Evolutionary conservation across 2,888 invertebrate species (phyloP), one percentile per base, ranked within the genome.

Genomic region (Zele albiditarsus): DNA sequence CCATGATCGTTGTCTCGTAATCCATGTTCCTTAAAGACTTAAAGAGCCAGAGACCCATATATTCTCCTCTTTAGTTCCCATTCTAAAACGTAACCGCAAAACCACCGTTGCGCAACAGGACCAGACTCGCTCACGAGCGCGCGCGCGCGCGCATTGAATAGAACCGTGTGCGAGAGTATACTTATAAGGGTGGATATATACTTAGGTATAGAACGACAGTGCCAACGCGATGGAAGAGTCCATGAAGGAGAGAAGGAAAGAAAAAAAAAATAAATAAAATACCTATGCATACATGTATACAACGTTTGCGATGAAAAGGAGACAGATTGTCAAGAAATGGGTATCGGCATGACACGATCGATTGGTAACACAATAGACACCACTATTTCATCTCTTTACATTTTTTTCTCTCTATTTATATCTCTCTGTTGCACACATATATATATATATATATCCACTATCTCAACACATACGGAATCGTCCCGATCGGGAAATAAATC

Each of bases 341-440:
- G 79, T 83, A 86, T 86, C 86, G 83, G 80, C 82, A 85, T 86
- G 86, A 86, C 85, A 82, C 85, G 86, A 88, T 88, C 88, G 84
- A 84, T 85, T 82, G 80, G 72, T 74, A 10, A 80, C 78, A 86
- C 84, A 86, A 87, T 84, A 76, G 79, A 80, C 79, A 76, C 70
- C 33, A 74, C 33, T 42, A 38, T 63, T 63, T 31, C 23, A 60
- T 69, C 27, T 66, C 27, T 63, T 66, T 72, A n/a, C 62, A 27
- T 46, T 71, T 42, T 62, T 16, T 42, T 71, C 28, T 49, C 16
- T 70, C 27, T 27, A 28, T 46, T 66, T 66, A n/a, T 53, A 33
- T 62, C 67, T 79, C 77, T 78, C 62, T 74, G 68, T 76, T 71
- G 71, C 77, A 73, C 69, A 66, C 66, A 74, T 67, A 42, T 68